phyloP scores from a whole-genome alignment of 2,888 invertebrate genomes.

The Choreutis nemorana region DNA sequence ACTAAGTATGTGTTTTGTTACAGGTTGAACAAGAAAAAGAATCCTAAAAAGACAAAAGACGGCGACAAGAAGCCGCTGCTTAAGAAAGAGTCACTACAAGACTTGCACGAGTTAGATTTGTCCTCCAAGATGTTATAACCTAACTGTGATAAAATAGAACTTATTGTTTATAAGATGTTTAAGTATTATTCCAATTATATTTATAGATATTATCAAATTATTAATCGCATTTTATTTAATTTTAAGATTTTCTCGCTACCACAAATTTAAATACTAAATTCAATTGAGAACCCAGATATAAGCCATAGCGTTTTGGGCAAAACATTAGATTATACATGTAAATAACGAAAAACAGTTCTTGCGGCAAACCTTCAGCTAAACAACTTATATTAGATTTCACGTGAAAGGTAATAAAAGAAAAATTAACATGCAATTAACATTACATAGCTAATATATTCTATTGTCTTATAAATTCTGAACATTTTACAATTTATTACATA shows the following conservation, averaged over 20 bases:
- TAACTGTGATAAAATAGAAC: constrained; percentile 42
- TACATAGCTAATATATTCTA: too few relatives aligned
- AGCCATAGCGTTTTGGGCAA: too few relatives aligned
- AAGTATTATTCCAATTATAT: constrained; percentile 43
- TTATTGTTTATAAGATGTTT: constrained; percentile 27
- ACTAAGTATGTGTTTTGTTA: constrained; percentile 8
- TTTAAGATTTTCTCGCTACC: too few relatives aligned
- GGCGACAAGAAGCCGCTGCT: constrained; percentile 63
- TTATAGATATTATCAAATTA: constrained; percentile 21
- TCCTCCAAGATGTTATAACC: constrained; percentile 59
- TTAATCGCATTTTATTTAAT: background rate
- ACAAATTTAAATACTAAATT: too few relatives aligned
- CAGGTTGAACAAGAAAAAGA: constrained; percentile 67
- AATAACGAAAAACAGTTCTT: too few relatives aligned
- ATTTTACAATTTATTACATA: constrained; percentile 7
- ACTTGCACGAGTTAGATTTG: constrained; percentile 52
- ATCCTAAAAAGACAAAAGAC: constrained; percentile 67
- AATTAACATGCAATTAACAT: too few relatives aligned
- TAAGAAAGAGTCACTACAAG: constrained; percentile 61
- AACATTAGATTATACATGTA: too few relatives aligned
- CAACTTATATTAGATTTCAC: too few relatives aligned
- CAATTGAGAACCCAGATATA: too few relatives aligned
- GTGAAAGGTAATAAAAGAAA: too few relatives aligned
- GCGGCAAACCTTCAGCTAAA: too few relatives aligned
- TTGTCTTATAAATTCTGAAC: constrained; percentile 4